Conservation (phyloP, 2,797 vertebrate species). For the Alca torda region DNA sequence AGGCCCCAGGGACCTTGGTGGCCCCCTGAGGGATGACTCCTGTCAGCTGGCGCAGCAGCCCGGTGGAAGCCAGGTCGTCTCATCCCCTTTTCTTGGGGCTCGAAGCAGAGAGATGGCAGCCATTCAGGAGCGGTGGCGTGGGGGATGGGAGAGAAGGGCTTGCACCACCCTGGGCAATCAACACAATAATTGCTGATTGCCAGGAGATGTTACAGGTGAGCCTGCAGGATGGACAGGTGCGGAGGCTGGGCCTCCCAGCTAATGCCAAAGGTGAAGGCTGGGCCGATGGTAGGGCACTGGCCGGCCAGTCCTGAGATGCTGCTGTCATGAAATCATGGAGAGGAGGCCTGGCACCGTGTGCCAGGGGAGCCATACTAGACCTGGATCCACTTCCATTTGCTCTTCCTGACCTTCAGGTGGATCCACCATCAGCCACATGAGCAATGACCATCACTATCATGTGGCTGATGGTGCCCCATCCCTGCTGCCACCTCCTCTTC, state of each 20-base stretch:
- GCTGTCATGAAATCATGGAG: background rate
- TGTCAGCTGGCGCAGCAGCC: background rate
- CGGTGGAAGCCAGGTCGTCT: background rate
- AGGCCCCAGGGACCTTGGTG: background rate
- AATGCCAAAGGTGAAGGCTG: background rate
- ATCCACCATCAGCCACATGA: background rate
- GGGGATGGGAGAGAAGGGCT: background rate
- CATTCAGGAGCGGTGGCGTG: background rate
- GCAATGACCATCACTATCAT: fast-evolving
- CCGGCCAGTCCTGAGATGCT: fast-evolving
- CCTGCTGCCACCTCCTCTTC: background rate
- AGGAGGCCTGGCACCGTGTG: background rate
- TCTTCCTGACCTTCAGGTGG: background rate
- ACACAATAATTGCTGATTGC: background rate
- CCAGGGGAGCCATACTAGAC: background rate
- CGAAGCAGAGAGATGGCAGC: background rate
- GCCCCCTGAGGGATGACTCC: background rate
- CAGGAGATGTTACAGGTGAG: background rate
- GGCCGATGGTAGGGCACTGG: background rate
- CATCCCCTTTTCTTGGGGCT: background rate
- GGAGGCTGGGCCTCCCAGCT: background rate
- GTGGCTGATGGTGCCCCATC: background rate
- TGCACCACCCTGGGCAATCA: background rate
- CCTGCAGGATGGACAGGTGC: fast-evolving
- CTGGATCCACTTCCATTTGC: background rate